Base-by-base conservation (phyloP, 2,113 vertebrate genomes). In the Albula glossodonta region DNA sequence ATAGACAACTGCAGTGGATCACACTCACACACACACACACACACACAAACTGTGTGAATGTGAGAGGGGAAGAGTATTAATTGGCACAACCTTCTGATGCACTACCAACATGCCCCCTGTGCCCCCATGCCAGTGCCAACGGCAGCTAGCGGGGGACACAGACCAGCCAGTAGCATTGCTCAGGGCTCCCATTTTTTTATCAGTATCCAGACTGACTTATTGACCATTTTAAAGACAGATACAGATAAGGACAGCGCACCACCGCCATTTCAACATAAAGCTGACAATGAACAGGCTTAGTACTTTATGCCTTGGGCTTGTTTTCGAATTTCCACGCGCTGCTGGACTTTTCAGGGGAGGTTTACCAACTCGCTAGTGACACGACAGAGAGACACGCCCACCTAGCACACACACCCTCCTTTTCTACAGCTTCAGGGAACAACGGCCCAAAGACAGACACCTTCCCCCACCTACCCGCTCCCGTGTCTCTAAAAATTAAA, bases 341-440 rank as follows among this genome's bases (percentile, higher is more conserved):
- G 70, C 31, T 74, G 78, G 78, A 22, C 11, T 25, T 15, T 11
- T 41, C 10, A 63, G 52, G 25, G 48, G 7, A 66, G 31, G 4
- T 4, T 80, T 17, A 15, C 48, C 48, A 19, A 50, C 84, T 66
- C 13, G 8, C 31, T 2, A 19, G 41, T 17, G 78, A 79, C 77
- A 49, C 41, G 77, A 41, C 31, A 60, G 81, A 66, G 82, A 41
- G 57, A 66, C 90, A 83, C 70, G 49, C 25, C 78, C 49, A 22
- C 49, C 78, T 17, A 2, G 70, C 22, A 22, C n/a, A 31, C 70
- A 10, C 25, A 15, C 7, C 2, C 12, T 12, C n/a, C 41, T 12
- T n/a, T 78, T 17, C 70, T 17, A 3, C 48, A 56, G 74, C 48
- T 83, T 31, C 31, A 7, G 7, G 57, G n/a, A 10, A 22, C 12